Evolutionary conservation across 2,888 invertebrate species (phyloP).

Genomic region (Platycheirus albimanus): DNA sequence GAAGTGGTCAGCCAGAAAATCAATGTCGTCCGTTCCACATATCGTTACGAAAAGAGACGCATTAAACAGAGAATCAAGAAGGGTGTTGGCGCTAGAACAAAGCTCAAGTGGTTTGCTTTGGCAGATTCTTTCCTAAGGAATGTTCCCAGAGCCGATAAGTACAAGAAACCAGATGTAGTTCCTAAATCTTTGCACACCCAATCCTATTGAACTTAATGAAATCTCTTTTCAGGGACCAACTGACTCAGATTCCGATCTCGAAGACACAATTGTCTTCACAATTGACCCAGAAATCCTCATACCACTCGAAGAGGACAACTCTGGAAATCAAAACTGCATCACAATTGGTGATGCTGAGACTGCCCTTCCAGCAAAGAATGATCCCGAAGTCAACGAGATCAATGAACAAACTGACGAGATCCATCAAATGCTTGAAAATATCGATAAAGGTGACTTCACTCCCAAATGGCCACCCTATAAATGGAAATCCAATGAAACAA

Average conservation of each 20-base stretch:
- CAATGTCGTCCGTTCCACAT: conserved; percentile 76
- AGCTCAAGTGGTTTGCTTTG: conserved; percentile 77
- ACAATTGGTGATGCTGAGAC: conserved; percentile 47
- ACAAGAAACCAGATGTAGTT: conserved; percentile 62
- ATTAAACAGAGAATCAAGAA: conserved; percentile 76
- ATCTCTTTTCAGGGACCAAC: conserved; percentile 40
- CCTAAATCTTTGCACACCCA: too few species aligned
- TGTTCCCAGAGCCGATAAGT: conserved; percentile 73
- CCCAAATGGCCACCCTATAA: conserved; percentile 18
- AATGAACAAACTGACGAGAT: conserved; percentile 64
- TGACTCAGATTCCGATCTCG: conserved; percentile 76
- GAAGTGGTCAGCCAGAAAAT: conserved; percentile 76
- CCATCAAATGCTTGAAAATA: conserved; percentile 63
- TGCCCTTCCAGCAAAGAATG: not conserved
- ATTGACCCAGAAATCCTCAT: conserved; percentile 75
- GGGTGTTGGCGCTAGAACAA: conserved; percentile 76
- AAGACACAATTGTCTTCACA: conserved; percentile 75
- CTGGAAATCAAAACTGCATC: conserved; percentile 66
- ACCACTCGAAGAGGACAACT: conserved; percentile 73
- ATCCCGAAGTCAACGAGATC: conserved; percentile 39
- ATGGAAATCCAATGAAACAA: conserved; percentile 52
- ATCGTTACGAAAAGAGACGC: conserved; percentile 77
- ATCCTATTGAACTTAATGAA: too few species aligned
- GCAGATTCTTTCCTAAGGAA: conserved; percentile 76
- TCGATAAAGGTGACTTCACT: not conserved